phyloP scores from a whole-genome alignment of 1,140 invertebrate genomes.

The Cotesia chilonis region DNA sequence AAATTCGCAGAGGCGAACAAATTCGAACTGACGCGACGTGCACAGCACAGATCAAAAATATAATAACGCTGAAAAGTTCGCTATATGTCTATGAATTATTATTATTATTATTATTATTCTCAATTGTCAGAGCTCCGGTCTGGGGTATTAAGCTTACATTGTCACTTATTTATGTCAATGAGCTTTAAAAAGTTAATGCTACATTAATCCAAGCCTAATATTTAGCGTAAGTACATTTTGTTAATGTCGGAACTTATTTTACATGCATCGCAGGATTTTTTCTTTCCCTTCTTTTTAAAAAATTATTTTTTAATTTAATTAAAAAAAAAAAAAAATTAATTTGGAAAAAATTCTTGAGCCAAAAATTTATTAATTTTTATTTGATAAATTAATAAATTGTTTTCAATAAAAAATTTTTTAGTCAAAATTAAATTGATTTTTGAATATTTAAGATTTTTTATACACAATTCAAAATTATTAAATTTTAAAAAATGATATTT shows the following conservation, averaged over 20 bases:
- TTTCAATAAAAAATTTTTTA: too few relatives aligned
- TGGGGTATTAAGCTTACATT: not conserved
- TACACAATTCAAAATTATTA: too few relatives aligned
- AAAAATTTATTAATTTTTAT: not conserved
- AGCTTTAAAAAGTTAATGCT: slow-evolving; percentile 40
- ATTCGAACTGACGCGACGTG: not conserved
- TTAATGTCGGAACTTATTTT: slow-evolving; percentile 36
- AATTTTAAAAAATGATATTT: too few relatives aligned
- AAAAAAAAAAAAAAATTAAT: too few relatives aligned
- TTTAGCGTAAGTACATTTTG: slow-evolving; percentile 16
- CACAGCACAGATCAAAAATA: slow-evolving; percentile 5
- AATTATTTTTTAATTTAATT: too few relatives aligned
- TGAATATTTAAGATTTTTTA: too few relatives aligned
- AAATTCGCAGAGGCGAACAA: not conserved
- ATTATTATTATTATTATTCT: too few relatives aligned
- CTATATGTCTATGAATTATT: too few relatives aligned
- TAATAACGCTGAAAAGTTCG: not conserved
- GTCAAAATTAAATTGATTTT: too few relatives aligned
- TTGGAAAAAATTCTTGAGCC: not conserved
- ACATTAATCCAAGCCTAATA: slow-evolving; percentile 21
- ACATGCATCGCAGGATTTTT: slow-evolving; percentile 4
- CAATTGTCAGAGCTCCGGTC: too few relatives aligned
- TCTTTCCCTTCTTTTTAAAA: too few relatives aligned
- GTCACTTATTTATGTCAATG: slow-evolving; percentile 31
- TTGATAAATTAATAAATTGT: too few relatives aligned